These are phyloP conservation scores for Atethmia centrago DNA, from an alignment of 2,888 invertebrate genomes.

Conservation along the genomic window DNA sequence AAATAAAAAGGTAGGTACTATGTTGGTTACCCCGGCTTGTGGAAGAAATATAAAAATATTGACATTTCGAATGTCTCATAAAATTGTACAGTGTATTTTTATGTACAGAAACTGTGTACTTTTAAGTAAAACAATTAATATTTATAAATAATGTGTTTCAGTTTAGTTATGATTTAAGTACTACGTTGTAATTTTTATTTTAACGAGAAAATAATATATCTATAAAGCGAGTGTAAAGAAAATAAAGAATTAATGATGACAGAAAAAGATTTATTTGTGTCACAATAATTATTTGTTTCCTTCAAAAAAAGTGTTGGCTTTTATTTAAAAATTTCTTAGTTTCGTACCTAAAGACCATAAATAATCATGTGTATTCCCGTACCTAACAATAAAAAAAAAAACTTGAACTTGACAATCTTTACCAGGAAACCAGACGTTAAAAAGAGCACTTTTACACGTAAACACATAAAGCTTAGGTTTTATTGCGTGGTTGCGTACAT, in stretches of 20 bases:
- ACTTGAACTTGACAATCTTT: constrained; percentile 54
- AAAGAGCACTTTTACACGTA: constrained; percentile 48
- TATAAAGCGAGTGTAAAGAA: neutral
- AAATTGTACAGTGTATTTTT: neutral
- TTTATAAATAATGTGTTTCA: constrained; percentile 12
- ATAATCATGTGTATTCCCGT: too few species aligned
- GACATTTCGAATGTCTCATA: neutral
- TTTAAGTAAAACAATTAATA: constrained; percentile 23
- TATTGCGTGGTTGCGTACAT: constrained; percentile 44
- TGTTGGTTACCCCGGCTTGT: neutral
- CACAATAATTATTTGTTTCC: neutral
- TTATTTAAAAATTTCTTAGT: neutral
- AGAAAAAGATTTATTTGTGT: neutral
- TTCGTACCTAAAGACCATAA: neutral
- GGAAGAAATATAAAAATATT: neutral
- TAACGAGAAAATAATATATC: neutral
- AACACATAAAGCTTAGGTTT: constrained; percentile 56
- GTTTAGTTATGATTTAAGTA: neutral
- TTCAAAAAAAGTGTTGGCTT: neutral
- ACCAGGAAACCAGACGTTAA: constrained; percentile 54
- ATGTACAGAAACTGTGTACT: constrained; percentile 1
- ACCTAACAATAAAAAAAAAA: neutral
- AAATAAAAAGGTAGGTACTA: neutral
- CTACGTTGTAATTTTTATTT: neutral
- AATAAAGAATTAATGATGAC: neutral